These are phyloP conservation scores for Nasua narica DNA, from an alignment of 2,797 vertebrate genomes.

Conservation along the genomic window DNA sequence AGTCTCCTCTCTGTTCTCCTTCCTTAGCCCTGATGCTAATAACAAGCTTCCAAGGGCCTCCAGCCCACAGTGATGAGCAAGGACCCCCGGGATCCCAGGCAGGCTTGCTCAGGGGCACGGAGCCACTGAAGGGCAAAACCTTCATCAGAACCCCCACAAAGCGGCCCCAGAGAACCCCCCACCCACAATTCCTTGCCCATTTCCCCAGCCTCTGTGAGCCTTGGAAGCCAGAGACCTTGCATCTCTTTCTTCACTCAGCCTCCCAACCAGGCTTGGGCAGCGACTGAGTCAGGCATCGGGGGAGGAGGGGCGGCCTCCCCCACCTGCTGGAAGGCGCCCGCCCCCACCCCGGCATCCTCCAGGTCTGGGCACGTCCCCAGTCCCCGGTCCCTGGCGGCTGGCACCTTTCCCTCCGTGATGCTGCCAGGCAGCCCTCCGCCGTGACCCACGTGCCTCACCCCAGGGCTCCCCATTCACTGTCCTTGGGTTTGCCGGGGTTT, in stretches of 20 bases:
- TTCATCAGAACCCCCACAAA: neutral
- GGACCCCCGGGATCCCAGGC: neutral
- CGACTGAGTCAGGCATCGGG: neutral
- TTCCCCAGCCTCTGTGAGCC: neutral
- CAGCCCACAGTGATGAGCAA: neutral
- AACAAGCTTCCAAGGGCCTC: neutral
- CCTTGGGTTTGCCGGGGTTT: neutral
- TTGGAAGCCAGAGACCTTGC: neutral
- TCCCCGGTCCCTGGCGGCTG: neutral
- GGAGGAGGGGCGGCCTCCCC: neutral
- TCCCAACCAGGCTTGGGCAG: neutral
- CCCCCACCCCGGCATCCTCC: neutral
- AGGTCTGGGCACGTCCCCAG: conserved; percentile 49
- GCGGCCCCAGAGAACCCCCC: neutral
- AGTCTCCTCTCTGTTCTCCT: neutral
- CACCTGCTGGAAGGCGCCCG: neutral
- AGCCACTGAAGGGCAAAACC: neutral
- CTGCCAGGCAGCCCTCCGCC: neutral
- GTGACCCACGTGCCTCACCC: neutral
- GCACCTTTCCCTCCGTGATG: neutral
- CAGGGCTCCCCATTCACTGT: neutral
- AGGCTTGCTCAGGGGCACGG: neutral
- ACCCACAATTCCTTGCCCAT: neutral
- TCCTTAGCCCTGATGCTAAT: neutral
- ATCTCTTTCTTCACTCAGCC: neutral